A percentile compares a stretch with the other conserved stretches of the same genome.
Evolutionary conservation across 2,797 vertebrate genomes (phyloP).

Genomic region (Pseudocheirus occidentalis): DNA sequence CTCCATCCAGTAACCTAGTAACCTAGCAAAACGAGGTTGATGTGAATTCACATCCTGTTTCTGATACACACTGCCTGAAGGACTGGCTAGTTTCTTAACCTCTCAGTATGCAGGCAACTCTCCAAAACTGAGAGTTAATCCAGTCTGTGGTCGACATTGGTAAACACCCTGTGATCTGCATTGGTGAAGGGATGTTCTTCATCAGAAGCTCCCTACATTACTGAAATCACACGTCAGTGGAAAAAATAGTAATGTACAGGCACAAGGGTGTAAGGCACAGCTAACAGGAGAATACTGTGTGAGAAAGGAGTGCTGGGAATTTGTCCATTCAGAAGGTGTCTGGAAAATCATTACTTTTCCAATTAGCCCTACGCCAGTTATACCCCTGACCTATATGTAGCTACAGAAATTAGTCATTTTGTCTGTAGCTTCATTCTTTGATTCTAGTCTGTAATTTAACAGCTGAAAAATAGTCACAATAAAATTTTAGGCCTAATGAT

Average conservation of each 20-base stretch:
- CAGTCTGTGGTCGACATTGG: too few species aligned
- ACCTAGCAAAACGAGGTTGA: neutral
- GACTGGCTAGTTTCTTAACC: neutral
- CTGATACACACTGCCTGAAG: neutral
- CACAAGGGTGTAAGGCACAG: neutral
- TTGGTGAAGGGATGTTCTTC: neutral
- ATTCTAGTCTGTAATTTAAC: slow-evolving; percentile 16
- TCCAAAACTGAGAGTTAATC: neutral
- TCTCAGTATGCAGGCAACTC: neutral
- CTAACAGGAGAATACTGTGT: neutral
- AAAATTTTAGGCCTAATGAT: neutral
- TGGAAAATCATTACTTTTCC: neutral
- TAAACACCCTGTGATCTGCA: neutral
- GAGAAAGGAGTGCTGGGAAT: neutral
- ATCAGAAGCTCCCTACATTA: neutral
- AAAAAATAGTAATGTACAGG: neutral
- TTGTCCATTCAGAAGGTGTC: neutral
- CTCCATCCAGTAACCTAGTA: neutral
- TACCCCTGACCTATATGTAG: neutral
- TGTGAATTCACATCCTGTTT: neutral
- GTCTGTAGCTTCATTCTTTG: slow-evolving; percentile 20
- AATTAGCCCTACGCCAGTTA: neutral
- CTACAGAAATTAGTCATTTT: slow-evolving; percentile 13
- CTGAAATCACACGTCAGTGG: neutral
- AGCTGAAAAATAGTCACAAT: slow-evolving; percentile 7